These are phyloP conservation scores for Phymatocera aterrima DNA, from an alignment of 2,888 invertebrate genomes.

Conservation along the genomic window DNA sequence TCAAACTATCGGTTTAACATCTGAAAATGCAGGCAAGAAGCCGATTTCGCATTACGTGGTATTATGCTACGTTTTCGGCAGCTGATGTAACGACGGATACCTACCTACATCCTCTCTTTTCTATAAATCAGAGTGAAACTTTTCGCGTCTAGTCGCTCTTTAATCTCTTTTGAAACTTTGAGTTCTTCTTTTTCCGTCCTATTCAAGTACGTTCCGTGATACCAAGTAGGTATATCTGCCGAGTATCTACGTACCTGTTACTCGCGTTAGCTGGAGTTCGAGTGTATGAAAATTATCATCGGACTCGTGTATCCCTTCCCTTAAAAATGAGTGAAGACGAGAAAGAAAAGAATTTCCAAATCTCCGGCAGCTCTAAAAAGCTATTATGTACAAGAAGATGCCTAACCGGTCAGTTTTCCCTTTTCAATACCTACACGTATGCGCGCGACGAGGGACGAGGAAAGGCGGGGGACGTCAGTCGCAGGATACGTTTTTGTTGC, in stretches of 20 bases:
- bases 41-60: not conserved
- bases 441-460: not conserved
- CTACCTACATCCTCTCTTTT: not conserved
- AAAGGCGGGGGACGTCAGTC: slow-evolving; percentile 64
- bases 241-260: not conserved
- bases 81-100: not conserved
- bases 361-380: not conserved
- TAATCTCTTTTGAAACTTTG: not conserved
- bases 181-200: not conserved
- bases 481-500: slow-evolving; percentile 68
- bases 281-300: not conserved
- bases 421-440: slow-evolving; percentile 23
- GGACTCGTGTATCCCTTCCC: not conserved
- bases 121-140: not conserved
- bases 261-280: not conserved
- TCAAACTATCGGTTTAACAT: not conserved
- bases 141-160: not conserved
- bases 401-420: slow-evolving; percentile 36
- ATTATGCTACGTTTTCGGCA: not conserved
- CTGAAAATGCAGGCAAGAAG: not conserved
- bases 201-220: not conserved
- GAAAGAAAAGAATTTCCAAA: not conserved
- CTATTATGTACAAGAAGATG: not conserved
- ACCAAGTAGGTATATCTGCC: not conserved
- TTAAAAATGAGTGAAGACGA: no score